These are phyloP conservation scores for Sphaeridia pumilis DNA, from an alignment of 2,888 invertebrate genomes.

Conservation along the genomic window DNA sequence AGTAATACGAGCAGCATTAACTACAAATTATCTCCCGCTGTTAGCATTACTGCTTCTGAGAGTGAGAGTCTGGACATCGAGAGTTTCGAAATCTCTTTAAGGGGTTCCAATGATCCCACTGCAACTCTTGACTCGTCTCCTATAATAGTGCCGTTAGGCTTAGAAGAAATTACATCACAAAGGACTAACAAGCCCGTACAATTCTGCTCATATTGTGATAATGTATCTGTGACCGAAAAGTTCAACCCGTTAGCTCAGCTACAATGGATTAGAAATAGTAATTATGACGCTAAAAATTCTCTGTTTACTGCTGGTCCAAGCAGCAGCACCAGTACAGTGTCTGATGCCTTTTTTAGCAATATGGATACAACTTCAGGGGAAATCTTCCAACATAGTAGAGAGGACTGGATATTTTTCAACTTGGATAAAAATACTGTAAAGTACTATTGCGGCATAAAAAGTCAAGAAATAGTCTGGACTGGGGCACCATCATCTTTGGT, in stretches of 20 bases:
- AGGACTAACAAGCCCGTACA: background rate
- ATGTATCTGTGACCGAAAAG: conserved; percentile 13
- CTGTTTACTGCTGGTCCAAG: background rate
- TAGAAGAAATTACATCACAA: background rate
- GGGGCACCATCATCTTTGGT: conserved; percentile 7
- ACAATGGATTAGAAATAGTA: conserved; percentile 17
- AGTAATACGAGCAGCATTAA: conserved; percentile 2
- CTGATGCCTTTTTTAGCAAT: background rate
- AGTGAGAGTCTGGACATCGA: conserved; percentile 1
- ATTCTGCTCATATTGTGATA: conserved; percentile 19
- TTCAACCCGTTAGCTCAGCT: conserved; percentile 19
- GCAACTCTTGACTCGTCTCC: background rate
- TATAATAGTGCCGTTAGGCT: conserved; percentile 1
- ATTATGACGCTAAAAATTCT: background rate
- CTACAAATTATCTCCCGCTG: conserved; percentile 3
- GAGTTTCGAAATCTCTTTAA: background rate
- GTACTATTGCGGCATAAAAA: background rate
- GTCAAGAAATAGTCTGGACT: background rate
- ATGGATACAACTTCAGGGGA: conserved; percentile 4
- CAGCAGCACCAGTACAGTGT: background rate
- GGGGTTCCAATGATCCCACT: background rate
- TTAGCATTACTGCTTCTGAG: conserved; percentile 7
- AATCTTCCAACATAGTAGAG: background rate
- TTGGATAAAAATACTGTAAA: conserved; percentile 17
- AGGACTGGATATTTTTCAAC: conserved; percentile 10